Base-by-base conservation (phyloP, 1,140 invertebrate genomes). In the Dreissena polymorpha region DNA sequence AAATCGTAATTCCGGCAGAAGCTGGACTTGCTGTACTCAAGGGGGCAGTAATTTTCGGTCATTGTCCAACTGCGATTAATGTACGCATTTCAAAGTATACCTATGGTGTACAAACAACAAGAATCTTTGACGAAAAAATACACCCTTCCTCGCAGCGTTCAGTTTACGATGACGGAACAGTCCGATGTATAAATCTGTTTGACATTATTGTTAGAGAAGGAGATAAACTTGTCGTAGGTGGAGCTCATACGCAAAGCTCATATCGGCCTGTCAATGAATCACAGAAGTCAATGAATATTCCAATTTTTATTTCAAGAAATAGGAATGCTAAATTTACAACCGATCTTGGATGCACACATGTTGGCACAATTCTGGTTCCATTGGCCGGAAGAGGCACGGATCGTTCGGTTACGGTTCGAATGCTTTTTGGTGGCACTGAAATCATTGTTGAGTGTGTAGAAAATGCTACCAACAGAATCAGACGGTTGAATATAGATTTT, bases 361-460 rank as follows among this genome's bases (percentile, higher is more conserved):
- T 77, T n/a, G 74, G 74, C 0, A 53, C 49, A 0, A 23, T 77
- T 10, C 25, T 8, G 6, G 39, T 77, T 5, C 39, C 51, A 50
- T 29, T 77, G 18, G 18, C 6, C 8, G 21, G 51, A 25, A 27
- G 27, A 67, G 29, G 67, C n/a, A 18, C 27, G 0, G 14, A 50
- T 10, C 16, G 39, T 12, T 13, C 13, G 13, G 57, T 77, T 39
- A n/a, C 53, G 27, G 63, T 77, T 14, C 53, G 10, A 51, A 25
- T 77, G 25, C 65, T 23, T n/a, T 77, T 77, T n/a, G 57, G 74
- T 23, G 63, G 74, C 21, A 65, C 74, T 8, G 74, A 77, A 67
- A 77, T 77, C 23, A 27, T 67, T 10, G 60, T 77, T 21, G 60
- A 65, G 39, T 39, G 39, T 39, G 39, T 39, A 39, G 39, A 39